Evolutionary conservation across 1,140 invertebrate genomes (phyloP).

Genomic region (Drosophila grimshawi): DNA sequence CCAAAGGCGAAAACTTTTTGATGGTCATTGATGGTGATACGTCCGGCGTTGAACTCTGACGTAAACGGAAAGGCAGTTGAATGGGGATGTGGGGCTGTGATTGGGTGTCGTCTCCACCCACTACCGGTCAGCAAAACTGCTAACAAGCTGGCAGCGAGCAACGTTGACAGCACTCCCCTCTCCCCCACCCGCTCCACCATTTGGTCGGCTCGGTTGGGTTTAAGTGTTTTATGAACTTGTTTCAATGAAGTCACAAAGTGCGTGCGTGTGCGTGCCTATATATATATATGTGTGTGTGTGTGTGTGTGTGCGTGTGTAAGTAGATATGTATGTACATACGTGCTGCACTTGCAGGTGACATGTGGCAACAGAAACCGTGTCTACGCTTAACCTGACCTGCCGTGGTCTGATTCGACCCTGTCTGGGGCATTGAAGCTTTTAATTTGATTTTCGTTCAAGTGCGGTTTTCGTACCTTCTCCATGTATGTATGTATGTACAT

Average conservation of each 20-base stretch:
- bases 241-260: constrained; percentile 79
- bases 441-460: constrained; percentile 83
- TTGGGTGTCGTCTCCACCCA: neutral
- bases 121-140: constrained; percentile 50
- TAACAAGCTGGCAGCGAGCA: constrained; percentile 60
- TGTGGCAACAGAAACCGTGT: constrained; percentile 65
- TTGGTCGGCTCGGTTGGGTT: constrained; percentile 70
- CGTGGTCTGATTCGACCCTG: constrained; percentile 43
- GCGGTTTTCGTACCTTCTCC: constrained; percentile 61
- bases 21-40: constrained; percentile 75
- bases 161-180: constrained; percentile 33
- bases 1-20: constrained; percentile 65
- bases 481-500: constrained; percentile 8
- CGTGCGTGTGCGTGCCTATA: constrained; percentile 27
- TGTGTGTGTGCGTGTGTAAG: constrained; percentile 4
- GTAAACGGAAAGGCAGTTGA: constrained; percentile 6
- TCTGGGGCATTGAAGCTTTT: constrained; percentile 76
- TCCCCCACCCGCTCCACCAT: constrained; percentile 51
- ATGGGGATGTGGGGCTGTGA: constrained; percentile 1
- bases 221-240: constrained; percentile 83
- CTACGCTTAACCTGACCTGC: constrained; percentile 43
- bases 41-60: constrained; percentile 50
- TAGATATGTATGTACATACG: constrained; percentile 11
- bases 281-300: constrained; percentile 1
- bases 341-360: constrained; percentile 59